Evolutionary conservation across 1,140 invertebrate genomes (phyloP).

Genomic region (Thaumetopoea pityocampa): DNA sequence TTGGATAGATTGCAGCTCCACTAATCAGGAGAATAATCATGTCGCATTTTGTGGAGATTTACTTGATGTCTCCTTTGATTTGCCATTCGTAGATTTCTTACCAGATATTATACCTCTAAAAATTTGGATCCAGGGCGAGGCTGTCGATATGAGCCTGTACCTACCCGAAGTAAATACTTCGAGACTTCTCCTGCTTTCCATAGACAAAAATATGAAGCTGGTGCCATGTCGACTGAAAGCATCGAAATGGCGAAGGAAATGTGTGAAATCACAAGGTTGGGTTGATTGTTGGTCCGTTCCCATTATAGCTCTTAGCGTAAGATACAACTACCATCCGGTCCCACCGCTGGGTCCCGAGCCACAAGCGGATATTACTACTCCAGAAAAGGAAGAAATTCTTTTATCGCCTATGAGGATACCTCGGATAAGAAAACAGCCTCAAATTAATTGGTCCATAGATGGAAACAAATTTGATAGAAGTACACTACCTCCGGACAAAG

Average conservation of each 20-base stretch:
- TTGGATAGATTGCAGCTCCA: slow-evolving; percentile 98
- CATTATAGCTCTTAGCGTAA: slow-evolving; percentile 92
- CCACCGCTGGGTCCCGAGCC: slow-evolving; percentile 90
- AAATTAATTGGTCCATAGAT: slow-evolving; percentile 79
- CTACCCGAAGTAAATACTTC: slow-evolving; percentile 94
- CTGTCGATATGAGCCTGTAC: slow-evolving; percentile 91
- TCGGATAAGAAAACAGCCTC: slow-evolving; percentile 82
- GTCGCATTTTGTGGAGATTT: slow-evolving; percentile 95
- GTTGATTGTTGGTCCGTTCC: slow-evolving; percentile 97
- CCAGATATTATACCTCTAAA: slow-evolving; percentile 90
- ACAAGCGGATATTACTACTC: slow-evolving; percentile 93
- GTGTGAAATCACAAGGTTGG: slow-evolving; percentile 89
- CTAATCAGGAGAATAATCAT: slow-evolving; percentile 95
- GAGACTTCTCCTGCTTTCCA: slow-evolving; percentile 86
- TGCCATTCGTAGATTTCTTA: slow-evolving; percentile 95
- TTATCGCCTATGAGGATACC: slow-evolving; percentile 94
- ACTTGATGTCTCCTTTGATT: slow-evolving; percentile 93
- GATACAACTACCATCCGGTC: slow-evolving; percentile 94
- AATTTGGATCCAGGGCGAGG: slow-evolving; percentile 96
- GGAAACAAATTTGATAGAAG: slow-evolving; percentile 91
- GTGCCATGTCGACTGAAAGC: slow-evolving; percentile 76
- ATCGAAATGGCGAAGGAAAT: slow-evolving; percentile 91
- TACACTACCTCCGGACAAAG: slow-evolving; percentile 88
- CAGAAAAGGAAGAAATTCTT: slow-evolving; percentile 94
- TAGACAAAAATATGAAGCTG: slow-evolving; percentile 93